Base-by-base conservation (phyloP, 2,113 vertebrate species). In the Naja naja region DNA sequence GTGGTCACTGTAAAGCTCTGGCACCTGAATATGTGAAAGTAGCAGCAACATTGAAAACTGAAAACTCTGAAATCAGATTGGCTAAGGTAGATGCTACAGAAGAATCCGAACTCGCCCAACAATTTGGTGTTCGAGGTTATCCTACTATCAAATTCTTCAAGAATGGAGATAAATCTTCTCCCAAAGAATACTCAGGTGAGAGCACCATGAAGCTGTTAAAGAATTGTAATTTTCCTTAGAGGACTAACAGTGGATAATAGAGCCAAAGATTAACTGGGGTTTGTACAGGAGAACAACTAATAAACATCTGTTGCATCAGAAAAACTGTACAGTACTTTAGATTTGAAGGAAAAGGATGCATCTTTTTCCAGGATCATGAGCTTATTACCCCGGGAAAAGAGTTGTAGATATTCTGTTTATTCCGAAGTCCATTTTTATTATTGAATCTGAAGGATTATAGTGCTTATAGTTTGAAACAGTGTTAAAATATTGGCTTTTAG, bases 61-160 rank as follows among this genome's bases (percentile, higher is more conserved):
- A 99, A 93, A 98, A 98, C 3, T 99, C 99, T 0, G 97, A 95
- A 20, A 98, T 99, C 95, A 97, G 98, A 2, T 96, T 99, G 96
- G 99, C 95, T 10, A 99, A 99, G 96, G 99, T 99, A 49, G 99
- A 99, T 0, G 99, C 99, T 94, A 99, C 99, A 0, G 99, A 99
- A 93, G 99, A 99, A 97, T 98, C 98, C 0, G 99, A 99, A 1
- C 98, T 99, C 92, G 99, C 99, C 8, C 99, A 99, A 94, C 98
- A 98, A 94, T 99, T 98, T 0, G 98, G 99, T 0, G 99, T 99
- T 22, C 98, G 99, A 0, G 99, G 99, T 0, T 99, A 99, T 94
- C 99, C 99, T 85, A 99, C 99, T 85, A 99, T 99, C 97, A 99
- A 99, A 94, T 99, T 99, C 97, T 99, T 99, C 95, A 98, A 98